Base-by-base conservation (phyloP, 2,888 invertebrate species). In the Pheosia gnoma region DNA sequence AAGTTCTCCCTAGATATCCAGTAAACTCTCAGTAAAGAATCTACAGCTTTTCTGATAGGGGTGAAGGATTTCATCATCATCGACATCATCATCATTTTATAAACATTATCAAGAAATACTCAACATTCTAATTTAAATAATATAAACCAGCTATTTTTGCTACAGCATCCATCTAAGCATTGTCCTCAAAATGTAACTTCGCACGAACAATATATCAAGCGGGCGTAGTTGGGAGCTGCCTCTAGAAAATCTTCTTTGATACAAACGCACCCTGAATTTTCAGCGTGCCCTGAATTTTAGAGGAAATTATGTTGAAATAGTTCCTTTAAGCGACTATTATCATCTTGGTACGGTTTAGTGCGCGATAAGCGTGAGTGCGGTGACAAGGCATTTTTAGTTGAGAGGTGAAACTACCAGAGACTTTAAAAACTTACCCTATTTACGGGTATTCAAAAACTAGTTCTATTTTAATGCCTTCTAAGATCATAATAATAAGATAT, bases 251-350 rank as follows among this genome's bases (percentile, higher is more conserved):
- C 80, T 84, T 84, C 91, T 91, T 90, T 91, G 91, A 90, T 83
- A 86, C 83, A 75, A 83, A 82, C 84, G 81, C 81, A 81, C 79
- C 75, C 78, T 74, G 79, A 86, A 90, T 91, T 84, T 85, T 83
- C 87, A 76, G 82, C 86, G 83, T 85, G 79, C 87, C 77, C 66
- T 74, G 79, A 81, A 88, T 89, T 87, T 88, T 79, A 78, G 81
- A 83, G 85, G 79, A 80, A 86, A 87, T 89, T 86, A 85, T 83
- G 83, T 81, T 76, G 79, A 75, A 86, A 89, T 89, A 90, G 90
- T 90, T 90, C 77, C 82, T 84, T 82, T 80, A 71, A 75, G 79
- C 76, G 74, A 75, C 75, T 80, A 78, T 78, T 78, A 80, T 78
- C 68, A 67, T 75, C 75, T 72, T 66, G 61, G 62, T 72, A 76